These are phyloP conservation scores for Euphydryas editha DNA, from an alignment of 2,888 invertebrate genomes.

Conservation along the genomic window DNA sequence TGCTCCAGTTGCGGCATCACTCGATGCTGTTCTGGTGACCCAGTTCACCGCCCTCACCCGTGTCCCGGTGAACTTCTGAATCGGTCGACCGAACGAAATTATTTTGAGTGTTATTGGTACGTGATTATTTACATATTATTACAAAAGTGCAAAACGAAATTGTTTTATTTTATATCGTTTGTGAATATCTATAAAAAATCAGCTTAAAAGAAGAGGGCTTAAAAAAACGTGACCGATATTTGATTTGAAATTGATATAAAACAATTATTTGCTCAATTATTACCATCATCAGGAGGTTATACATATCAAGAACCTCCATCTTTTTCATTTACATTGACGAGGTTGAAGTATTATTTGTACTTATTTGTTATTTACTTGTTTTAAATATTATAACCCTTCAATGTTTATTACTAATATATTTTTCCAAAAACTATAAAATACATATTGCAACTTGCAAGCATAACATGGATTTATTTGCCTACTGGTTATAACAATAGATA, in stretches of 20 bases:
- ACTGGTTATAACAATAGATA: too few relatives aligned
- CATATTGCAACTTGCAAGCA: too few relatives aligned
- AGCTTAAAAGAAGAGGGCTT: too few relatives aligned
- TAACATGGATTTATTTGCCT: too few relatives aligned
- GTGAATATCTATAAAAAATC: too few relatives aligned
- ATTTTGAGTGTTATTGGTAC: neutral
- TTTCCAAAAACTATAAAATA: too few relatives aligned
- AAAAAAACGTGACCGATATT: too few relatives aligned
- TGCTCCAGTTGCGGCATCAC: slow-evolving; percentile 51
- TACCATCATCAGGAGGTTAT: neutral
- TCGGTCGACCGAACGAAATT: slow-evolving; percentile 2
- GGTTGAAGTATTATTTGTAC: slow-evolving; percentile 10
- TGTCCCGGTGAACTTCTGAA: slow-evolving; percentile 42
- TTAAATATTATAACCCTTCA: neutral
- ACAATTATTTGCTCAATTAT: slow-evolving; percentile 21
- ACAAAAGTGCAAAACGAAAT: too few relatives aligned
- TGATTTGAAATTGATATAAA: slow-evolving; percentile 6
- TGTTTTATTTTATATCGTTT: too few relatives aligned
- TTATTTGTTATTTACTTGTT: neutral
- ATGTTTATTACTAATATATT: too few relatives aligned
- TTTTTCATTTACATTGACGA: slow-evolving; percentile 14
- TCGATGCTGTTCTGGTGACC: slow-evolving; percentile 67
- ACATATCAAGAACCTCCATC: slow-evolving; percentile 8
- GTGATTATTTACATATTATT: neutral
- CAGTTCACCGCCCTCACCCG: slow-evolving; percentile 52